Evolutionary conservation across 2,888 invertebrate genomes (phyloP), one percentile per base, ranked within the genome.

Genomic region (Cinara cedri): DNA sequence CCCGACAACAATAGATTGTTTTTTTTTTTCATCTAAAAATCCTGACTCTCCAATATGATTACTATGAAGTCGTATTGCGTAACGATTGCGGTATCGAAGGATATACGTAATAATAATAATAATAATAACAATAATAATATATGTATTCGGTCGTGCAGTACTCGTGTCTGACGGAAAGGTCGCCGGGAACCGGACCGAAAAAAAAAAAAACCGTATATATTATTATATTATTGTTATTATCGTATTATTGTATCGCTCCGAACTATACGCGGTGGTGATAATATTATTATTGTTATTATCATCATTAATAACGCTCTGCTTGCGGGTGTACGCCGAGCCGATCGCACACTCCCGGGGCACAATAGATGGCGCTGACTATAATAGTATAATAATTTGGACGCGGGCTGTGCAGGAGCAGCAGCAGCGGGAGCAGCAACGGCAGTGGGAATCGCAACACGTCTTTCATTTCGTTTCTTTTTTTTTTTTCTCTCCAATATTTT

Each of bases 351-450:
- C 2, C 10, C 13, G n/a, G n/a, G n/a, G 26, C 49, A 74, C 72
- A 62, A 62, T 54, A 16, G 54, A 54, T 55, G 68, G 57, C 78
- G 68, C 78, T 78, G 78, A 57, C 57, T 68, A 65, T 42, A 44
- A 42, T 60, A 60, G 8, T 63, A 63, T 51, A 6, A 46, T 70
- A 62, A 78, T 68, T 78, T 60, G 51, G 49, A 74, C 72, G 57
- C 34, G 34, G 6, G 34, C 42, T 34, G 54, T 51, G n/a, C n/a
- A n/a, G n/a, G n/a, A n/a, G n/a, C 68, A 34, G 34, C 34, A 6
- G 34, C 34, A 3, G 6, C 34, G 34, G 34, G 34, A 34, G 34
- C 34, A 34, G 34, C 34, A 34, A 6, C 34, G n/a, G 46, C 65
- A 26, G n/a, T 54, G 76, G 26, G 57, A 76, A 46, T 76, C 57